Conservation (phyloP, 2,113 vertebrate species). For the Rhinichthys klamathensis region DNA sequence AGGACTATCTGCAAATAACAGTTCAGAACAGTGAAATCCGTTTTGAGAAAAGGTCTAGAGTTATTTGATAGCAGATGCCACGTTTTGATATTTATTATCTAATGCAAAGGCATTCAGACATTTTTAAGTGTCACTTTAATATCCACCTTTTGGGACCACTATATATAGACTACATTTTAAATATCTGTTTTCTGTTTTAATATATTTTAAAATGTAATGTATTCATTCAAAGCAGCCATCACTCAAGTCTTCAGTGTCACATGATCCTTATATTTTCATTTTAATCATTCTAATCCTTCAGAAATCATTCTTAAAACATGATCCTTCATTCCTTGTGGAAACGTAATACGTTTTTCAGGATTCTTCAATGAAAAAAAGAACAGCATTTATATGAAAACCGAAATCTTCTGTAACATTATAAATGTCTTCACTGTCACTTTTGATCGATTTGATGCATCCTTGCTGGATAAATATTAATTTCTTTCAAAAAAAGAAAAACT, state of each 20-base stretch:
- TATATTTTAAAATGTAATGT: not conserved
- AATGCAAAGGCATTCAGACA: not conserved
- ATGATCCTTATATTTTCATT: not conserved
- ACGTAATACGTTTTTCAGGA: too few relatives aligned
- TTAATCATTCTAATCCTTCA: not conserved
- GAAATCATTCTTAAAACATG: too few relatives aligned
- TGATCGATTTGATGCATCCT: not conserved
- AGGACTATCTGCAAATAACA: not conserved
- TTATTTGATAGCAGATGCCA: not conserved
- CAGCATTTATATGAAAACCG: not conserved
- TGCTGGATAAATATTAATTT: not conserved
- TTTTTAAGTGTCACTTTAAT: not conserved
- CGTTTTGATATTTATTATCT: not conserved
- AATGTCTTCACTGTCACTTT: not conserved
- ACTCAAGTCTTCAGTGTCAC: not conserved
- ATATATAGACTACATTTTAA: not conserved
- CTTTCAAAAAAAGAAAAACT: not conserved
- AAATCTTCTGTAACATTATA: not conserved
- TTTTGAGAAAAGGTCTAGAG: not conserved
- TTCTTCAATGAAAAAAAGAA: not conserved
- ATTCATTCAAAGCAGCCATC: not conserved
- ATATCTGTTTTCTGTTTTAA: not conserved
- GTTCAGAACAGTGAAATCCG: not conserved
- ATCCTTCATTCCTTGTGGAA: too few relatives aligned
- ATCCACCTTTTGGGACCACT: not conserved